Evolutionary conservation across 2,888 invertebrate species (phyloP).

Genomic region (Conchocele bisecta): DNA sequence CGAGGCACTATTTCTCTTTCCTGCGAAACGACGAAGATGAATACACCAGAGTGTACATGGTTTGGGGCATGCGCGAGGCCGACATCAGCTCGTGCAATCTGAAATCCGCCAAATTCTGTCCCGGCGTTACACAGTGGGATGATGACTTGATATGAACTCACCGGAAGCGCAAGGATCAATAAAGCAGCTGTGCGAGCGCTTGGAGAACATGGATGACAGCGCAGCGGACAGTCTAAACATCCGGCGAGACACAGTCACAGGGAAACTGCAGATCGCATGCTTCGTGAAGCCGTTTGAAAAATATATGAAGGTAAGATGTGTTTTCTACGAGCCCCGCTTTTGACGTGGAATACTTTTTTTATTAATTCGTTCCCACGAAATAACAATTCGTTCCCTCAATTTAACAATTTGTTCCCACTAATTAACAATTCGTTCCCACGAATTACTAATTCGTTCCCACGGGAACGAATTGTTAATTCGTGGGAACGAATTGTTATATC

Average conservation of each 20-base stretch:
- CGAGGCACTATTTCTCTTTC: constrained; percentile 64
- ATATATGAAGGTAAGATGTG: constrained; percentile 60
- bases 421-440: too few species aligned
- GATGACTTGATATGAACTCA: constrained; percentile 71
- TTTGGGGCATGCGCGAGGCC: constrained; percentile 70
- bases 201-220: constrained; percentile 56
- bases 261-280: constrained; percentile 61
- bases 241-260: constrained; percentile 54
- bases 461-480: too few species aligned
- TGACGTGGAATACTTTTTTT: neutral
- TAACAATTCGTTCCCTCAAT: too few species aligned
- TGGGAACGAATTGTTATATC: too few species aligned
- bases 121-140: constrained; percentile 71
- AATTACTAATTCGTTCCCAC: too few species aligned
- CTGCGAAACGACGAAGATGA: constrained; percentile 63
- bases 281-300: constrained; percentile 61
- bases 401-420: too few species aligned
- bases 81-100: constrained; percentile 61
- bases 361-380: too few species aligned
- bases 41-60: constrained; percentile 63
- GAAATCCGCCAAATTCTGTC: constrained; percentile 67
- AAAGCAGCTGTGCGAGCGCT: constrained; percentile 67
- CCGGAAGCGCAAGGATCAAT: constrained; percentile 71
- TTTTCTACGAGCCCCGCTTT: neutral
- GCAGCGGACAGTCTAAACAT: constrained; percentile 58